Evolutionary conservation across 2,888 invertebrate genomes (phyloP).

Genomic region (Ashinkailepas kermadecensis): DNA sequence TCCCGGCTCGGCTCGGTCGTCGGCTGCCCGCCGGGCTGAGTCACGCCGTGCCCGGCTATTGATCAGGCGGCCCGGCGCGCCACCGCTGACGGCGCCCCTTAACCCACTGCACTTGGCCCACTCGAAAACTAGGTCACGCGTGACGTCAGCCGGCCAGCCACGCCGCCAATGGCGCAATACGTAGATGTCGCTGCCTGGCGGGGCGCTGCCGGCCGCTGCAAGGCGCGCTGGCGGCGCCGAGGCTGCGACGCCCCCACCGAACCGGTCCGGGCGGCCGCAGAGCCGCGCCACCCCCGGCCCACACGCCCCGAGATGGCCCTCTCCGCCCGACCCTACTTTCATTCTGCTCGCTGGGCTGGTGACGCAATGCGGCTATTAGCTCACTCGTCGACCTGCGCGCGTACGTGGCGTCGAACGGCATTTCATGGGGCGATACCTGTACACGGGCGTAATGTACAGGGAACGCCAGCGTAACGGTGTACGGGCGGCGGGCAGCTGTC

Average conservation of each 20-base stretch:
- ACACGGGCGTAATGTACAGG: too few relatives aligned
- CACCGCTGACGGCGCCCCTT: background rate
- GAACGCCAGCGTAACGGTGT: too few relatives aligned
- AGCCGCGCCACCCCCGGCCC: background rate
- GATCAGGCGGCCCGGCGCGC: background rate
- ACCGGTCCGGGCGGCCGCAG: background rate
- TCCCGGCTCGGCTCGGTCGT: background rate
- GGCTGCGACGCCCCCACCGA: background rate
- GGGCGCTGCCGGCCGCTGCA: background rate
- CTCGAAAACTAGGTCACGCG: background rate
- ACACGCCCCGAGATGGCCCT: background rate
- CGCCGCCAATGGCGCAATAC: background rate
- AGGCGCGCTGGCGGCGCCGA: background rate
- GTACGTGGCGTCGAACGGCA: too few relatives aligned
- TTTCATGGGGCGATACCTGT: too few relatives aligned
- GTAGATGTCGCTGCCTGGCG: background rate
- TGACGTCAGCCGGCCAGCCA: background rate
- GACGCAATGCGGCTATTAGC: background rate
- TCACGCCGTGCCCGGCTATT: background rate
- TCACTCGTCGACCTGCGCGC: background rate
- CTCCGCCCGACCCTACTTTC: background rate
- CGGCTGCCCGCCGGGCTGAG: background rate
- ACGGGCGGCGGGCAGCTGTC: too few relatives aligned
- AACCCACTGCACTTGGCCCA: constrained; percentile 22
- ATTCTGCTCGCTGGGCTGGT: background rate